Evolutionary conservation across 2,888 invertebrate genomes (phyloP).

Genomic region (Lepidonotus clava): DNA sequence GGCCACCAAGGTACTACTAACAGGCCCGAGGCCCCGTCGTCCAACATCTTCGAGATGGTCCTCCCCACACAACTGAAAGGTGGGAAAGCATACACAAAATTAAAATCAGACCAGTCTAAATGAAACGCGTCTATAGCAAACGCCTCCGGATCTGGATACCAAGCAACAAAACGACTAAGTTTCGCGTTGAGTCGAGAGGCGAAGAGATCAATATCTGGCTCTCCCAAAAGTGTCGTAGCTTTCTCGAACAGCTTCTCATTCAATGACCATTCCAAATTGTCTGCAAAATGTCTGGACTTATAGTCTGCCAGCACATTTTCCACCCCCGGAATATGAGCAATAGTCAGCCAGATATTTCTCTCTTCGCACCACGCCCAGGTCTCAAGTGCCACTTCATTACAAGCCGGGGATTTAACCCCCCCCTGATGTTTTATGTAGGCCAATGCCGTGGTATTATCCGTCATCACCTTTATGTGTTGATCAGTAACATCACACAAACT

Average conservation of each 20-base stretch:
- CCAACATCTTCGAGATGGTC: too few relatives aligned
- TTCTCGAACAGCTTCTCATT: background rate
- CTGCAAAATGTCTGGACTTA: background rate
- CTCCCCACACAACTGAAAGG: too few relatives aligned
- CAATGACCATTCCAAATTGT: background rate
- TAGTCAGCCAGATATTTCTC: background rate
- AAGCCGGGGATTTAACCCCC: background rate
- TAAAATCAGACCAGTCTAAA: background rate
- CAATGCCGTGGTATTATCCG: background rate
- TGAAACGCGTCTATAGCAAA: background rate
- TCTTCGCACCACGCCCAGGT: background rate
- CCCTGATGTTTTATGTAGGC: background rate
- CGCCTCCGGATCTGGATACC: too few relatives aligned
- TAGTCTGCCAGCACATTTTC: background rate
- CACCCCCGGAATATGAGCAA: background rate
- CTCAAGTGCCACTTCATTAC: background rate
- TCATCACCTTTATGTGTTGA: background rate
- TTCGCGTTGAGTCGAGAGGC: too few relatives aligned
- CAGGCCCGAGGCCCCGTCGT: too few relatives aligned
- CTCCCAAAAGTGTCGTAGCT: background rate
- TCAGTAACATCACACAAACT: background rate
- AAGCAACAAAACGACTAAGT: too few relatives aligned
- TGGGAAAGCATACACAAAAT: background rate
- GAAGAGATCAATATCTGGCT: background rate
- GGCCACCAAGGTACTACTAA: too few relatives aligned